These are phyloP conservation scores for Australoheros scitulus DNA, from an alignment of 2,113 vertebrate species.

Conservation along the genomic window DNA sequence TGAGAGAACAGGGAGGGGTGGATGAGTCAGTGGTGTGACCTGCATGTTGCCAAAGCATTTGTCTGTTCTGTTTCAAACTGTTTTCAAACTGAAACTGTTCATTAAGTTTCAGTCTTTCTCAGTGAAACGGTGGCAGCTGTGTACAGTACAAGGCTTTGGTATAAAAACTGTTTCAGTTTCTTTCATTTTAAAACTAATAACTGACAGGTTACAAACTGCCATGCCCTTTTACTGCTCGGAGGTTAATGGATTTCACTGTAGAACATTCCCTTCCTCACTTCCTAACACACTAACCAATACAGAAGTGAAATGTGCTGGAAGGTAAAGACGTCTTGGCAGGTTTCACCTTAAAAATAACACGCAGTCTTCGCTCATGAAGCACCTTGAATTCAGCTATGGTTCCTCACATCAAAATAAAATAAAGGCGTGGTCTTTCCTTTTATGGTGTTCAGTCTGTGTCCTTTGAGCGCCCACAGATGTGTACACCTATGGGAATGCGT, in stretches of 20 bases:
- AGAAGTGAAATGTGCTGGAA: not conserved
- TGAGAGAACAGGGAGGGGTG: constrained; percentile 54
- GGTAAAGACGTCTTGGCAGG: not conserved
- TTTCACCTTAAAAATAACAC: not conserved
- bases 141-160: not conserved
- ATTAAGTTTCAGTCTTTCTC: constrained; percentile 30
- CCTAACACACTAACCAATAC: constrained; percentile 66
- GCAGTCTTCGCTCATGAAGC: not conserved
- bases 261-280: constrained; percentile 80
- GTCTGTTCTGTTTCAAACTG: not conserved
- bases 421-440: constrained; percentile 66
- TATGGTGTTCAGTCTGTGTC: constrained; percentile 39
- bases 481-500: constrained; percentile 40
- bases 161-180: not conserved
- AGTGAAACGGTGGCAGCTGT: not conserved
- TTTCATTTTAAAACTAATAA: not conserved
- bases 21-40: constrained; percentile 63
- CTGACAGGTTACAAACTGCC: constrained; percentile 18
- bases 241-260: constrained; percentile 80
- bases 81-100: not conserved
- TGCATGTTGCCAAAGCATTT: constrained; percentile 36
- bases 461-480: constrained; percentile 52
- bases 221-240: constrained; percentile 73
- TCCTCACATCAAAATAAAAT: constrained; percentile 3
- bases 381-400: not conserved